Base-by-base conservation (phyloP, 2,888 invertebrate species). In the Leucozona laternaria region DNA sequence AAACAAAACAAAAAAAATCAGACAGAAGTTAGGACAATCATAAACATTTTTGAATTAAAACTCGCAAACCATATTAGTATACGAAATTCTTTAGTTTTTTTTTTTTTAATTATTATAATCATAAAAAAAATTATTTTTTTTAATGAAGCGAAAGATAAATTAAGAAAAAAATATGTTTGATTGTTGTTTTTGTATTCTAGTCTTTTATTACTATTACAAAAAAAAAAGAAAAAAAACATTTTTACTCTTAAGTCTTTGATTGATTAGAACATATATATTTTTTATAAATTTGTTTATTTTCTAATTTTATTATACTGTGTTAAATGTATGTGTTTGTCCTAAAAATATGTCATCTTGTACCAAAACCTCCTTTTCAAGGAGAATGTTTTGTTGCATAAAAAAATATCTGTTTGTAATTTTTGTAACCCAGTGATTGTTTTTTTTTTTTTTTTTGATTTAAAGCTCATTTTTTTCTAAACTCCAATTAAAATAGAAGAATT, bases 151-250 rank as follows among this genome's bases (percentile, higher is more conserved):
- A 15, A 48, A 31, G 10, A 37, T 7, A 17, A 34, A 20, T 50
- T 34, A 3, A 60, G 22, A 40, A 37, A 58, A 58, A 20, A 13
- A 20, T 48, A 66, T 50, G 8, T 50, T 64, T 13, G 75, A 79
- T 84, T 84, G 84, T 84, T 84, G 84, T 84, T 84, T 84, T 84
- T 84, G 79, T 79, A 79, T 71, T 84, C 79, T 79, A 76, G 79
- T 64, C 60, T 79, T 43, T 34, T 48, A 66, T 6, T n/a, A 62
- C 5, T 62, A 62, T 25, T 8, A 53, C 5, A 11, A 57, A 17
- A 4, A 58, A 20, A 34, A 28, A 22, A 17, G 17, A 6, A 64
- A 28, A 17, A 17, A 28, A 64, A 43, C 17, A 17, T 45, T 64
- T 45, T 43, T 48, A 66, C 20, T 48, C 48, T 53, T 68, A 50